Percentiles rank a stretch among this genome's conserved stretches.
Evolutionary conservation across 2,888 invertebrate species (phyloP).

Genomic region (Boloria euphrosyne): DNA sequence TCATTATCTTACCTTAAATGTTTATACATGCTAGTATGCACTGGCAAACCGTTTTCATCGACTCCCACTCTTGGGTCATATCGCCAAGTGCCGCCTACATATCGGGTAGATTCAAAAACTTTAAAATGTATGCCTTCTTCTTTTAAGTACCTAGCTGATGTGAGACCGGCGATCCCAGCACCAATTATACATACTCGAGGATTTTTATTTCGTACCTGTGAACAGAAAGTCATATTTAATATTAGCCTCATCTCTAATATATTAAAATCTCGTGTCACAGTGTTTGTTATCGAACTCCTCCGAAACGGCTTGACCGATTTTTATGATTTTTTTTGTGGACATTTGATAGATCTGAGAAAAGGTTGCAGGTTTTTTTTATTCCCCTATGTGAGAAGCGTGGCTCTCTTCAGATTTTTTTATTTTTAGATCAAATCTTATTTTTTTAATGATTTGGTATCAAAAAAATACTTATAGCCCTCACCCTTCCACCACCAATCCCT

Average conservation of each 20-base stretch:
- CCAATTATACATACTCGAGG: slow-evolving; percentile 71
- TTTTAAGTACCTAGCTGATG: slow-evolving; percentile 66
- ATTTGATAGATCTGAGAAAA: no score
- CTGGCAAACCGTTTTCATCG: slow-evolving; percentile 81
- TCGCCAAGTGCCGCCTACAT: slow-evolving; percentile 74
- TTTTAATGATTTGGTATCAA: no score
- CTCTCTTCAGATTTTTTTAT: no score
- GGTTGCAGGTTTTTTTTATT: no score
- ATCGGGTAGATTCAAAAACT: slow-evolving; percentile 65
- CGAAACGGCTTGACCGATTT: no score
- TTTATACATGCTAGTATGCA: slow-evolving; percentile 87
- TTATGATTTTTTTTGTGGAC: no score
- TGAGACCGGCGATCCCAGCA: slow-evolving; percentile 69
- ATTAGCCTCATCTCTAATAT: not conserved
- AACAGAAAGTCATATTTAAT: not conserved
- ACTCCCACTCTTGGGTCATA: slow-evolving; percentile 74
- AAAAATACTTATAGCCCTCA: no score
- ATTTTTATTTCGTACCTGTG: slow-evolving; percentile 36
- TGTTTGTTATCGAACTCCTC: no score
- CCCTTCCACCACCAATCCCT: no score
- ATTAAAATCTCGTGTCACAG: no score
- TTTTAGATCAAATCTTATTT: no score
- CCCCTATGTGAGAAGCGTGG: no score
- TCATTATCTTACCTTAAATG: slow-evolving; percentile 79
- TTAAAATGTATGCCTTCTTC: slow-evolving; percentile 66